Base-by-base conservation (phyloP, 2,888 invertebrate genomes). In the Athalia rosae region DNA sequence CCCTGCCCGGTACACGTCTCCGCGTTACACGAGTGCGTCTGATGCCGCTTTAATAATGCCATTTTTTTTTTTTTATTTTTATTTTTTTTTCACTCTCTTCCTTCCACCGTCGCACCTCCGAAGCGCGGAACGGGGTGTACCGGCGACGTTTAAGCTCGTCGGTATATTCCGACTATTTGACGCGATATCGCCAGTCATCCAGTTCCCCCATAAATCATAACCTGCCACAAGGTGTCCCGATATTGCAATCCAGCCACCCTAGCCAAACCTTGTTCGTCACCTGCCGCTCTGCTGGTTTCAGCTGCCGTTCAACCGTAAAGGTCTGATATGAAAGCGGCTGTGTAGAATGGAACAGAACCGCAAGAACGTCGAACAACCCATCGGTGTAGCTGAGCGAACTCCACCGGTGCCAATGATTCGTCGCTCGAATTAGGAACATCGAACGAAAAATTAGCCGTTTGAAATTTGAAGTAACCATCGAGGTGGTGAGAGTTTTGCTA, bases 1-100 rank as follows among this genome's bases (percentile, higher is more conserved):
- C 5, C 58, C n/a, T 58, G n/a, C 4, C 4, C 58, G 9, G 9
- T 4, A 7, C n/a, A 4, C 2, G 43, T 58, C n/a, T n/a, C 62
- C 62, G 66, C 66, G n/a, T 66, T 11, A 13, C 13, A 66, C 0
- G 50, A 11, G 8, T 61, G 66, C 15, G 6, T 47, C 67, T 67
- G 8, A 9, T 41, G 4, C 62, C 4, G 66, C 45, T 66, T 43
- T 41, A 4, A 48, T 28, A 48, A 8, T n/a, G 66, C 66, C 62
- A 13, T 43, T 62, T 43, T 41, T 11, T 41, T 5, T 1, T 43
- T 2, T 43, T 43, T 62, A 5, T 58, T 3, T 3, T 15, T 58
- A 15, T 7, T 6, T 8, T 50, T 8, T 50, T 50, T 6, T 8
- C 50, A 50, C 7, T 28, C 9, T 62, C 8, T 41, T 62, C 9